Evolutionary conservation across 2,113 vertebrate genomes (phyloP).

Genomic region (Saguinus midas): DNA sequence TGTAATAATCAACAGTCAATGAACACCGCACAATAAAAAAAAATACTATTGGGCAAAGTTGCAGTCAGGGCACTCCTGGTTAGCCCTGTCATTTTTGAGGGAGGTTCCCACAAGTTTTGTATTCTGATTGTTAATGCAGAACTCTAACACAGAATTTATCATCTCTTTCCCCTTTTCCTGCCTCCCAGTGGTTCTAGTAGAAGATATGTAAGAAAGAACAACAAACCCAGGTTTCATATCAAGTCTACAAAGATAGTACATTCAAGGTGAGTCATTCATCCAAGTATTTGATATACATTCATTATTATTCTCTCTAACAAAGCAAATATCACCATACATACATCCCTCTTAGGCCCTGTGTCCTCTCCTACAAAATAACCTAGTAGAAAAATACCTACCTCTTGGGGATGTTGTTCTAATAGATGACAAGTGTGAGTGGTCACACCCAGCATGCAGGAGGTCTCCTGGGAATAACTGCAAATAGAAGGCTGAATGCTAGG

Average conservation of each 20-base stretch:
- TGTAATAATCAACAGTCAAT: background rate
- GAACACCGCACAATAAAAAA: background rate
- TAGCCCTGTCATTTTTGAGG: background rate
- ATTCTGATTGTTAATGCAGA: background rate
- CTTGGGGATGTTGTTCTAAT: background rate
- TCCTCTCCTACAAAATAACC: background rate
- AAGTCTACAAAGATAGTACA: background rate
- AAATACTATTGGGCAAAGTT: background rate
- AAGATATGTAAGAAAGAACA: background rate
- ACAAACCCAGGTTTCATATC: background rate
- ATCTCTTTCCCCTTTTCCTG: background rate
- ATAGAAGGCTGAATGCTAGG: background rate
- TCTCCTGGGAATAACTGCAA: background rate
- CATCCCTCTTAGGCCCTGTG: background rate
- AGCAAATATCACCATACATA: background rate
- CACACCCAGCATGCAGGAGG: background rate
- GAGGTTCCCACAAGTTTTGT: background rate
- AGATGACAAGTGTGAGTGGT: background rate
- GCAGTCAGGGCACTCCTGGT: background rate
- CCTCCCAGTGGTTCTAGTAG: background rate
- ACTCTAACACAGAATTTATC: background rate
- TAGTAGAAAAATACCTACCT: background rate
- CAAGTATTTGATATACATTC: rapidly evolving
- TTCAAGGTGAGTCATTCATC: too few relatives aligned
- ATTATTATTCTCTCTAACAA: background rate